phyloP scores from a whole-genome alignment of 2,113 vertebrate species.

The Channa maculata region DNA sequence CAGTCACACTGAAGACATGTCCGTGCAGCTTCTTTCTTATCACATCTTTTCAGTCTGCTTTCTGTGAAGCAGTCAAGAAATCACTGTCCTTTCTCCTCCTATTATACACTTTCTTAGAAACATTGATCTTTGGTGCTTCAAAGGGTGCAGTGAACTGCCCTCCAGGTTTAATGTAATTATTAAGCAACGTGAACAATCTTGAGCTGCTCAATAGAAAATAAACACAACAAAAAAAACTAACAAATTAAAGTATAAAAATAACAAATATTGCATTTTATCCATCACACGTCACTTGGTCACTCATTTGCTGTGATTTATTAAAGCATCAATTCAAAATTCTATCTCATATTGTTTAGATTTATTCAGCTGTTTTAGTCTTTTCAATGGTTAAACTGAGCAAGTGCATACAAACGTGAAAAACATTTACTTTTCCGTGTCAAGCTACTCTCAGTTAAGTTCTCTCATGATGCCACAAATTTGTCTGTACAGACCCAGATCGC shows the following conservation, averaged over 20 bases:
- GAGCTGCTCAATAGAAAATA: neutral
- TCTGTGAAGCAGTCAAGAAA: neutral
- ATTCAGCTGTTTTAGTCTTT: conserved; percentile 32
- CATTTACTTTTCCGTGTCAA: conserved; percentile 36
- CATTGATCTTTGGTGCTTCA: no score
- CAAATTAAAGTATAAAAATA: neutral
- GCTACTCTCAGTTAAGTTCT: conserved; percentile 22
- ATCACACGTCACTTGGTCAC: neutral
- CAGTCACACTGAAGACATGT: conserved; percentile 28
- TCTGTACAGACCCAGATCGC: conserved; percentile 1
- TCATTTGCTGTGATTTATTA: conserved; percentile 11
- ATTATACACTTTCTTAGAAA: no score
- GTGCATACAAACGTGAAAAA: conserved; percentile 7
- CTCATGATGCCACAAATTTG: conserved; percentile 28
- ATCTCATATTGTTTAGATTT: conserved; percentile 16
- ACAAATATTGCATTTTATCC: neutral
- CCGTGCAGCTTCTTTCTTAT: conserved; percentile 13
- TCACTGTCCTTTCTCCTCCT: neutral
- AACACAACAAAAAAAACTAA: neutral
- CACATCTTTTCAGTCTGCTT: conserved; percentile 13
- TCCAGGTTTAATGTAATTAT: neutral
- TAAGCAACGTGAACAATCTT: neutral
- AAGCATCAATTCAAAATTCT: conserved; percentile 1
- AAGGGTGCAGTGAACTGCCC: no score
- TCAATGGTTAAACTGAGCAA: conserved; percentile 9